Evolutionary conservation across 1,140 invertebrate species (phyloP).

Genomic region (Polypedilum pembai): DNA sequence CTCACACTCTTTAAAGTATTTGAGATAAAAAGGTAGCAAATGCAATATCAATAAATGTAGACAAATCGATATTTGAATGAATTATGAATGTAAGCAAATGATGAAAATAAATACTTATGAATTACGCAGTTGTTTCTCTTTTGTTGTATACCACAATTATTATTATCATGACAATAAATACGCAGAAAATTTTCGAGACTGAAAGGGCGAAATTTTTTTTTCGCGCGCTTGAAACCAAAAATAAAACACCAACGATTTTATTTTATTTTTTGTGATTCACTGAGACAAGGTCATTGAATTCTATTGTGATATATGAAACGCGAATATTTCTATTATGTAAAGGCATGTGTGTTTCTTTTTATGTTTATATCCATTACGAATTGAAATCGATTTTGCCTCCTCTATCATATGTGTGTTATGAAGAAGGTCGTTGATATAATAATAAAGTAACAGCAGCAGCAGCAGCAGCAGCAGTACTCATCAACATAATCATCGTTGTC

Average conservation of each 20-base stretch:
- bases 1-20: not conserved
- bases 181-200: not conserved
- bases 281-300: slow-evolving; percentile 6
- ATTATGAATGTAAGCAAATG: not conserved
- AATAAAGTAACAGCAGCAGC: not conserved
- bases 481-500: not conserved
- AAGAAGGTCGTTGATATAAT: slow-evolving; percentile 8
- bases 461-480: not conserved
- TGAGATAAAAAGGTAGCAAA: not conserved
- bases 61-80: not conserved
- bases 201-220: not conserved
- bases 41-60: not conserved
- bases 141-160: not conserved
- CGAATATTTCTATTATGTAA: not conserved
- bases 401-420: not conserved
- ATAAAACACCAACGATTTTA: not conserved
- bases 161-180: not conserved
- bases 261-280: not conserved
- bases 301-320: not conserved
- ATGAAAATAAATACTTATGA: not conserved
- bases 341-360: not conserved
- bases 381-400: not conserved
- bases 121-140: not conserved
- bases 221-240: not conserved
- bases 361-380: not conserved